Base-by-base conservation (phyloP, 2,797 vertebrate species). In the Glyptemys insculpta region DNA sequence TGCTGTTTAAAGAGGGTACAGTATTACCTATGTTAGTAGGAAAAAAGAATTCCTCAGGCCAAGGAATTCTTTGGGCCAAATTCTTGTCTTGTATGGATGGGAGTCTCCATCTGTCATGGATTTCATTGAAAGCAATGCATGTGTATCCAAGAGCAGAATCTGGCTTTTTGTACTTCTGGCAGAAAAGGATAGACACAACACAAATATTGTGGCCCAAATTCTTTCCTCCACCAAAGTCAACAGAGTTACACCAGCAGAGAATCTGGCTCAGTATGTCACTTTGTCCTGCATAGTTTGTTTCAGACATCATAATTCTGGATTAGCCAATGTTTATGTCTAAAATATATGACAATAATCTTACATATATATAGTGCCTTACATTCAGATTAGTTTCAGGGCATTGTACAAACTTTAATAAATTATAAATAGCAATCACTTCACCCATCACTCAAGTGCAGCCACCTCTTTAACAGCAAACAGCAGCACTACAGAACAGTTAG, bases 151-250 rank as follows among this genome's bases (percentile, higher is more conserved):
- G 92, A 50, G 47, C 23, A 81, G 18, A 57, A 89, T 34, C 23
- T 72, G 78, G 0, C 1, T 52, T 93, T 90, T 90, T 87, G 31
- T 49, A 85, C 2, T 83, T 56, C 85, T 5, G 49, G 25, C 83
- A 90, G 34, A 34, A 88, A 62, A 62, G 14, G 34, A 31, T 34
- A 62, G 59, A 62, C 29, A 16, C 68, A 79, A 37, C 15, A 74
- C 52, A 93, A 10, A 72, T 16, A 79, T 44, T n/a, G 79, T 91
- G 21, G 19, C 80, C 72, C 54, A 87, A 92, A 92, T 52, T 88
- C 4, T 72, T 53, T 89, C 41, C 76, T 62, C 59, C 86, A 11
- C 16, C 37, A 47, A 54, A 89, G n/a, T 6, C 41, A 87, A 14
- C 53, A 53, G 56, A 19, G 23, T 8, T 27, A 49, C 23, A 41